Base-by-base conservation (phyloP, 2,113 vertebrate species). In the Pterocles burchelli region DNA sequence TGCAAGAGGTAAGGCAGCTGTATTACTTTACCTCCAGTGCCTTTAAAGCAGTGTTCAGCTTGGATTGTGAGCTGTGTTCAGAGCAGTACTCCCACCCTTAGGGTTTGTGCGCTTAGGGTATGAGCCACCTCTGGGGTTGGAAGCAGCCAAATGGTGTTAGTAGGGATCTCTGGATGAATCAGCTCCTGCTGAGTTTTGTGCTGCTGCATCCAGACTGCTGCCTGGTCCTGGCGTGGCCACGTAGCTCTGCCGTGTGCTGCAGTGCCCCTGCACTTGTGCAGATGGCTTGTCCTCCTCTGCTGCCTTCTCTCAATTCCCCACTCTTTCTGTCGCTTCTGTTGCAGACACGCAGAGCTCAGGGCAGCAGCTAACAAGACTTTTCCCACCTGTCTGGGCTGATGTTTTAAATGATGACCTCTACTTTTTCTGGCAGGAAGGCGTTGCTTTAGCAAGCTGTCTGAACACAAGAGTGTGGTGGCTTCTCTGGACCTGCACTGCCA, bases 31-130 rank as follows among this genome's bases (percentile, higher is more conserved):
- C 7, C 11, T 85, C 9, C 36, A 22, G 3, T 11, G 24, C 28
- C 21, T 19, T 36, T 76, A 52, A 36, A 36, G 14, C 54, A 76
- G 6, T 9, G 11, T 36, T 82, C 13, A 38, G 2, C 31, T 70
- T 66, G 26, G 0, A 0, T 11, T 1, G 1, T n/a, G 24, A 15
- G 33, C 33, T 70, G 28, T 31, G 22, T 74, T 74, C 4, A 52
- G 46, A 26, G 36, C 29, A 18, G 9, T 12, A 12, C 29, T 85
- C 41, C 13, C 3, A 9, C 4, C 26, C 1, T 7, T 13, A 10
- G 2, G 26, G 17, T 43, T 51, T 54, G 36, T 65, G 49, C 38
- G 2, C 8, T 25, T 62, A 13, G 10, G 13, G 9, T 70, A 4
- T 38, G 38, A 73, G 22, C 80, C 8, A 11, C 15, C 19, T 66